Evolutionary conservation across 2,888 invertebrate genomes (phyloP).

Genomic region (Heliconius erato): DNA sequence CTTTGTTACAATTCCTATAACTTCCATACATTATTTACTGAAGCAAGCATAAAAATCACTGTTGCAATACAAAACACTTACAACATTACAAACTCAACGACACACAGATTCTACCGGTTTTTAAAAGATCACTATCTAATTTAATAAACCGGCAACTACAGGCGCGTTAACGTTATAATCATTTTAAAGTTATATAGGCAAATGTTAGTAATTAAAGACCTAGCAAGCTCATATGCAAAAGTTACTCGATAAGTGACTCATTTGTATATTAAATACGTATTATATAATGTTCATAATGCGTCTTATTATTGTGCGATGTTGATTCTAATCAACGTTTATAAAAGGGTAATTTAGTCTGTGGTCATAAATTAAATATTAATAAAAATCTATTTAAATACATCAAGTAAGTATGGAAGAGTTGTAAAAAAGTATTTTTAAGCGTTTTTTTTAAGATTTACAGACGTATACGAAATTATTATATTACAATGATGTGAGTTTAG

Average conservation of each 20-base stretch:
- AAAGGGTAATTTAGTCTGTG: neutral
- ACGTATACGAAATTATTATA: too few relatives aligned
- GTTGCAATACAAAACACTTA: neutral
- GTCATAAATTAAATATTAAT: neutral
- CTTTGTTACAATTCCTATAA: too few relatives aligned
- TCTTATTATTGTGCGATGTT: slow-evolving; percentile 6
- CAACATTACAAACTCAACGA: neutral
- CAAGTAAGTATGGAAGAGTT: too few relatives aligned
- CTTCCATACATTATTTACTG: neutral
- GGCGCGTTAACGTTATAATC: slow-evolving; percentile 29
- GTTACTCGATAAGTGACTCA: slow-evolving; percentile 36
- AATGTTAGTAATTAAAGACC: slow-evolving; percentile 33
- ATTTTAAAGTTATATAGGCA: slow-evolving; percentile 18
- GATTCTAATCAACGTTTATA: neutral
- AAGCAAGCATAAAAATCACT: neutral
- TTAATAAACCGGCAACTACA: slow-evolving; percentile 18
- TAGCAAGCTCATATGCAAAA: slow-evolving; percentile 29
- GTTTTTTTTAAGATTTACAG: too few relatives aligned
- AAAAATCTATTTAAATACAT: too few relatives aligned
- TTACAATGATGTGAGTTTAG: too few relatives aligned
- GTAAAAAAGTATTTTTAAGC: too few relatives aligned
- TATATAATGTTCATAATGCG: slow-evolving; percentile 24
- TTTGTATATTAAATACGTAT: slow-evolving; percentile 30
- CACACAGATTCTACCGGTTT: slow-evolving; percentile 24
- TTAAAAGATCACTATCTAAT: slow-evolving; percentile 31